Evolutionary conservation across 2,888 invertebrate species (phyloP).

Genomic region (Diaprepes abbreviatus): DNA sequence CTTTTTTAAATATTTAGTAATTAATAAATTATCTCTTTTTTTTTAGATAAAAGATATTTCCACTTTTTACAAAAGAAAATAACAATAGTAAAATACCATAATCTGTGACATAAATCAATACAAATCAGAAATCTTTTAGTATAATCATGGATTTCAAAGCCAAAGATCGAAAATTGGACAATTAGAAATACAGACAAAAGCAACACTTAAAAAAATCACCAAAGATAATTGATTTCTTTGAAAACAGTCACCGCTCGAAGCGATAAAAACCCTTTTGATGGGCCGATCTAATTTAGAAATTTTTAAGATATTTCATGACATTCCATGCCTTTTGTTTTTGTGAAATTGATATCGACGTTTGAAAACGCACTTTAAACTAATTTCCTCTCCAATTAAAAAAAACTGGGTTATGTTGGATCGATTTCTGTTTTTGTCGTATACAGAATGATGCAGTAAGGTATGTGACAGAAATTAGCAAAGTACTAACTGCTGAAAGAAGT

Average conservation of each 20-base stretch:
- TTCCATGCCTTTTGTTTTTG: conserved; percentile 54
- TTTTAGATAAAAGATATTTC: no score
- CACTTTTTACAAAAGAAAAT: no score
- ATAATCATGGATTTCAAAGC: background rate
- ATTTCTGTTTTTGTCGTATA: no score
- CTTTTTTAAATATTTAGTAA: no score
- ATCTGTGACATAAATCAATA: background rate
- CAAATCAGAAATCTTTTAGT: background rate
- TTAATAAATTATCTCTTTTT: no score
- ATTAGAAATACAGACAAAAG: conserved; percentile 19
- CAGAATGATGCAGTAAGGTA: no score
- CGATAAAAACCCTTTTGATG: conserved; percentile 51
- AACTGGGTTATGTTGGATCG: no score
- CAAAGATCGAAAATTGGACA: background rate
- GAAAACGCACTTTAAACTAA: conserved; percentile 56
- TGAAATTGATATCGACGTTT: conserved; percentile 48
- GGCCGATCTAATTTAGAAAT: conserved; percentile 60
- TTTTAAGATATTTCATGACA: conserved; percentile 56
- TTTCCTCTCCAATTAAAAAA: conserved; percentile 57
- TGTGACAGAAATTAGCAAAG: no score
- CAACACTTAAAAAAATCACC: conserved; percentile 14
- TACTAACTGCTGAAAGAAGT: no score
- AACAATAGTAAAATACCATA: background rate
- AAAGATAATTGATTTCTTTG: conserved; percentile 17
- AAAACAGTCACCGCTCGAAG: conserved; percentile 15